These are phyloP conservation scores for Syngnathus scovelli DNA, from an alignment of 2,113 vertebrate species.

Conservation along the genomic window DNA sequence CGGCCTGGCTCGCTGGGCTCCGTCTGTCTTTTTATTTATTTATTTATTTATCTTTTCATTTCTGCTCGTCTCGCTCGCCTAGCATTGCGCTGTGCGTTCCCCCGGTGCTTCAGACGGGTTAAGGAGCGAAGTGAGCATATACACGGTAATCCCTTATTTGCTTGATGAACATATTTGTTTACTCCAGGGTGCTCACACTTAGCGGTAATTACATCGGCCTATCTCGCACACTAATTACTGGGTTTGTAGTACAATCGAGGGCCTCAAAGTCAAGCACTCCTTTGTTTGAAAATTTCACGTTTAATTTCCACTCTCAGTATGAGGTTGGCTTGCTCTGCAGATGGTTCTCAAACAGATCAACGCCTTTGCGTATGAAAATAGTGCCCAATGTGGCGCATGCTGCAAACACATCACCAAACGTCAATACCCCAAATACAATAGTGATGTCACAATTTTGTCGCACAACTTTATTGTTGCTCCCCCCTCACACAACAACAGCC, in stretches of 20 bases:
- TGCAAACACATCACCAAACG: no score
- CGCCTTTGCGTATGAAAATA: neutral
- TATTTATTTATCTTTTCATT: slow-evolving; percentile 29
- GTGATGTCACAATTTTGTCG: no score
- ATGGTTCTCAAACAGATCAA: neutral
- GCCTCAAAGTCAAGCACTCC: slow-evolving; percentile 51
- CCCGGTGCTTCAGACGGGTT: slow-evolving; percentile 61
- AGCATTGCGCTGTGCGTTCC: slow-evolving; percentile 51
- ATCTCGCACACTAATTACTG: slow-evolving; percentile 64
- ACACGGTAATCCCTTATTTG: slow-evolving; percentile 69
- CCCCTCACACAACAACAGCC: neutral
- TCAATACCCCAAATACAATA: no score
- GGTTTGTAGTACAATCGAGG: slow-evolving; percentile 60
- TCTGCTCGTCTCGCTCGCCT: slow-evolving; percentile 42
- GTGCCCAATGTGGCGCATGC: no score
- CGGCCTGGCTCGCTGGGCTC: slow-evolving; percentile 34
- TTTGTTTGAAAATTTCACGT: slow-evolving; percentile 21
- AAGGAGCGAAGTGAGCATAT: slow-evolving; percentile 64
- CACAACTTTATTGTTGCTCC: no score
- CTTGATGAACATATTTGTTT: slow-evolving; percentile 72
- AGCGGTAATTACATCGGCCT: slow-evolving; percentile 63
- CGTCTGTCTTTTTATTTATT: neutral
- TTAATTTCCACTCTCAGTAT: neutral
- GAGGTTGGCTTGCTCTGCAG: neutral
- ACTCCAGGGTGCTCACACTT: slow-evolving; percentile 60